phyloP scores from a whole-genome alignment of 2,888 invertebrate species.

The Pseudococcus viburni region DNA sequence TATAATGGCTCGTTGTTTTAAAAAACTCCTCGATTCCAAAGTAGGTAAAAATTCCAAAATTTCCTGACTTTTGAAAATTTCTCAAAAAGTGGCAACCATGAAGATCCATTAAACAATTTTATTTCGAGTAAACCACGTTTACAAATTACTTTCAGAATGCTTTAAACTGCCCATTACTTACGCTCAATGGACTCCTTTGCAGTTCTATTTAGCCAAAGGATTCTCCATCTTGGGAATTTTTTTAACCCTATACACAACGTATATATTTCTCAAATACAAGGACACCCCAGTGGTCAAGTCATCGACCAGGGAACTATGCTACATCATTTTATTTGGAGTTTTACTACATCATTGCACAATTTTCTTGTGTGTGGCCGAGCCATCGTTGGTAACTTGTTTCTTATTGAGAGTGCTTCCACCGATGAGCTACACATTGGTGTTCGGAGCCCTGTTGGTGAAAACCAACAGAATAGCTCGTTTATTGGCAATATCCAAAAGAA shows the following conservation, averaged over 20 bases:
- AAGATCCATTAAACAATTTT: too few species aligned
- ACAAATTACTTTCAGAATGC: background rate
- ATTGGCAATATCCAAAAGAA: conserved; percentile 80
- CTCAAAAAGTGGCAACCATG: too few species aligned
- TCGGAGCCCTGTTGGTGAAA: conserved; percentile 82
- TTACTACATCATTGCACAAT: conserved; percentile 76
- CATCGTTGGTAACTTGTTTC: conserved; percentile 75
- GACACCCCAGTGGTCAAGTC: conserved; percentile 85
- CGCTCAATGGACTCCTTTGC: conserved; percentile 75
- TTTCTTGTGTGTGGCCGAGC: conserved; percentile 79
- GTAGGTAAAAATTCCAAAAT: too few species aligned
- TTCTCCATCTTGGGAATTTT: conserved; percentile 76
- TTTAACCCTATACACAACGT: background rate
- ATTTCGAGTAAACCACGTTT: background rate
- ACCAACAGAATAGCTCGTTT: conserved; percentile 85
- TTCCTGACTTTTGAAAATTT: too few species aligned
- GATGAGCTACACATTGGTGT: conserved; percentile 81
- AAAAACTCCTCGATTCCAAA: too few species aligned
- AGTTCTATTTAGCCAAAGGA: conserved; percentile 77
- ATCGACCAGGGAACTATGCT: conserved; percentile 78
- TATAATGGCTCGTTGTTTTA: too few species aligned
- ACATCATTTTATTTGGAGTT: conserved; percentile 79
- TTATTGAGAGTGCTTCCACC: conserved; percentile 76
- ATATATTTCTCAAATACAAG: conserved; percentile 78
- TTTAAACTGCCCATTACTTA: background rate